A percentile compares a stretch with the other conserved stretches of the same genome.
These are phyloP conservation scores for Ophion ellenae DNA, from an alignment of 2,888 invertebrate genomes.

Conservation along the genomic window DNA sequence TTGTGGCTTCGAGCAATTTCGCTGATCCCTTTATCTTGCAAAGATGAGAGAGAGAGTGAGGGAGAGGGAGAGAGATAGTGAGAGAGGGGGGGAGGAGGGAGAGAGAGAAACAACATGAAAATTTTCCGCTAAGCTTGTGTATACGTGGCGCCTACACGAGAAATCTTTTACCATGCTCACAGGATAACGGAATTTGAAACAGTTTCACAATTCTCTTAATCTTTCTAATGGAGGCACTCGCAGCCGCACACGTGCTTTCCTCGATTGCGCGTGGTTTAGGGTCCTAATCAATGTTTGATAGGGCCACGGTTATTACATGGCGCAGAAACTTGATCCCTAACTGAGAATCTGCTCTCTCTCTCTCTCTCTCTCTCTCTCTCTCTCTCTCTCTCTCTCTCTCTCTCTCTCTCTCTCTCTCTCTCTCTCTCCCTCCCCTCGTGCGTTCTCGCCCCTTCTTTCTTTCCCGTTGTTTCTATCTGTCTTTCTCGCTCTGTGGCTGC, in stretches of 20 bases:
- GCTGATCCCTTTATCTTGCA: constrained; percentile 56
- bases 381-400: constrained; percentile 6
- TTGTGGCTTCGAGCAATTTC: constrained; percentile 73
- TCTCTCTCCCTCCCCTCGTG: too few relatives aligned
- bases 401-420: too few relatives aligned
- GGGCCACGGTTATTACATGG: constrained; percentile 78
- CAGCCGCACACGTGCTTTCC: constrained; percentile 68
- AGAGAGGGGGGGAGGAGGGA: too few relatives aligned
- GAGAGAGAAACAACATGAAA: too few relatives aligned
- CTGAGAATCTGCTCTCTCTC: constrained; percentile 8
- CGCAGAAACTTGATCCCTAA: constrained; percentile 59
- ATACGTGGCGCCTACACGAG: constrained; percentile 41
- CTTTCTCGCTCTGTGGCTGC: constrained; percentile 14
- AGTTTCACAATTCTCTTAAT: constrained; percentile 77
- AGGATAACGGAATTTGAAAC: constrained; percentile 69
- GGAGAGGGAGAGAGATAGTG: not conserved
- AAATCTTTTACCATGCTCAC: constrained; percentile 40
- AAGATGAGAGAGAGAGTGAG: constrained; percentile 20
- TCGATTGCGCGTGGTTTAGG: constrained; percentile 78
- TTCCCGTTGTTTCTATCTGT: not conserved
- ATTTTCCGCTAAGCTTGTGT: constrained; percentile 10
- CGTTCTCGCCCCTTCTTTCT: not conserved
- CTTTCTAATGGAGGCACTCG: constrained; percentile 75
- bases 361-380: constrained; percentile 9
- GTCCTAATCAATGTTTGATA: constrained; percentile 80